Base-by-base conservation (phyloP, 2,113 vertebrate species). In the Lepus timidus region DNA sequence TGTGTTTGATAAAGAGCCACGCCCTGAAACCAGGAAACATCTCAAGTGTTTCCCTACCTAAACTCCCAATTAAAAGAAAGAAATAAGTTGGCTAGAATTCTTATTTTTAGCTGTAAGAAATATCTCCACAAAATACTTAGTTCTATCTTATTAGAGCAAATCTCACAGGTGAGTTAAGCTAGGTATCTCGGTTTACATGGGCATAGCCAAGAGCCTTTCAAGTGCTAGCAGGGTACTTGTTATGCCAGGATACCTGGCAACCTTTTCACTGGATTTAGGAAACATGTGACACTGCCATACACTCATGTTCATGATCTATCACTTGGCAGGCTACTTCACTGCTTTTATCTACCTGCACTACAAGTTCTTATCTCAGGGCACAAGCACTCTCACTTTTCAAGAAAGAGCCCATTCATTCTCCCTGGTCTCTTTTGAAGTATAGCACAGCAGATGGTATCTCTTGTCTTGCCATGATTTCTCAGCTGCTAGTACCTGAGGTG, bases 281-380 rank as follows among this genome's bases (percentile, higher is more conserved):
- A 31, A 17, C 20, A n/a, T 13, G 6, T 52, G 64, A 68, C 27
- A 70, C 3, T 4, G 7, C 4, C 5, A 33, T 22, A 11, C 1
- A 61, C n/a, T 78, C 25, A 27, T 84, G 61, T 79, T 22, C n/a
- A 31, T 51, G 31, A n/a, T 9, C 5, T 51, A 7, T 36, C 11
- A n/a, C 23, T 65, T 87, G 44, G 23, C 14, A 52, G 73, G 85
- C 14, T 78, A 75, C 58, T 85, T 78, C 12, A 86, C 94, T 87
- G 75, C n/a, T 25, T 91, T 51, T 80, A 6, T 80, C 25, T 62
- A 73, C 23, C 17, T 68, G 25, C 12, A 14, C 8, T 61, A 58
- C 67, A 51, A 80, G 4, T 65, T 22, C 70, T 49, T 52, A 31
- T 44, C 51, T 91, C 17, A 55, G 10, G 27, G 13, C 33, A 14